Conservation (phyloP, 2,797 vertebrate genomes). For the Spizella passerina region DNA sequence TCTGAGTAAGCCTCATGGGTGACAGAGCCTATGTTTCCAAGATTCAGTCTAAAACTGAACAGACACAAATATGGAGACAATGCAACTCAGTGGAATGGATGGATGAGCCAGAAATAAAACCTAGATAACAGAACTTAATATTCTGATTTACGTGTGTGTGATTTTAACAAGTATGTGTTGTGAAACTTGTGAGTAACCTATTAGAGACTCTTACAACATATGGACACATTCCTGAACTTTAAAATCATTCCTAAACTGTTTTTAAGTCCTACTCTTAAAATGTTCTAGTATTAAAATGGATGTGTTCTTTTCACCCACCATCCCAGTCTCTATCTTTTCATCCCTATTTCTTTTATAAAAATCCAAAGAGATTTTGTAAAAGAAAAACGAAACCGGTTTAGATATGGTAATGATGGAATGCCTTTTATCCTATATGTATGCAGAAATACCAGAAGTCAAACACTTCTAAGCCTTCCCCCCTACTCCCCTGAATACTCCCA, state of each 20-base stretch:
- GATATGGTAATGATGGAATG: constrained; percentile 68
- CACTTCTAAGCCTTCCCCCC: constrained; percentile 35
- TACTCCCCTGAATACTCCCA: constrained; percentile 26
- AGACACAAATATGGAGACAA: neutral
- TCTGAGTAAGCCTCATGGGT: constrained; percentile 29
- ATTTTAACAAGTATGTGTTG: neutral
- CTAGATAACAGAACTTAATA: neutral
- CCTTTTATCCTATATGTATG: constrained; percentile 67
- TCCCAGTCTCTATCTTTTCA: neutral
- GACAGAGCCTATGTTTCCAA: neutral
- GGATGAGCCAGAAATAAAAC: neutral
- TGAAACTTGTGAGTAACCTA: neutral
- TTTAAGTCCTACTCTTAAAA: neutral
- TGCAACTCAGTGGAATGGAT: neutral
- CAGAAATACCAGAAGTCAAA: constrained; percentile 68
- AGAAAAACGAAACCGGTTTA: constrained; percentile 54
- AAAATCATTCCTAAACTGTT: neutral
- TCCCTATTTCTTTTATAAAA: constrained; percentile 40
- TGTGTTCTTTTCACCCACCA: neutral
- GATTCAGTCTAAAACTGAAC: neutral
- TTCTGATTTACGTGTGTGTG: neutral
- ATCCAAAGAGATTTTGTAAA: constrained; percentile 52
- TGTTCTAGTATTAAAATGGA: neutral
- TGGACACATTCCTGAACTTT: neutral
- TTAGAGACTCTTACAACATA: neutral